Base-by-base conservation (phyloP, 2,113 vertebrate genomes). In the Apaloderma vittatum region DNA sequence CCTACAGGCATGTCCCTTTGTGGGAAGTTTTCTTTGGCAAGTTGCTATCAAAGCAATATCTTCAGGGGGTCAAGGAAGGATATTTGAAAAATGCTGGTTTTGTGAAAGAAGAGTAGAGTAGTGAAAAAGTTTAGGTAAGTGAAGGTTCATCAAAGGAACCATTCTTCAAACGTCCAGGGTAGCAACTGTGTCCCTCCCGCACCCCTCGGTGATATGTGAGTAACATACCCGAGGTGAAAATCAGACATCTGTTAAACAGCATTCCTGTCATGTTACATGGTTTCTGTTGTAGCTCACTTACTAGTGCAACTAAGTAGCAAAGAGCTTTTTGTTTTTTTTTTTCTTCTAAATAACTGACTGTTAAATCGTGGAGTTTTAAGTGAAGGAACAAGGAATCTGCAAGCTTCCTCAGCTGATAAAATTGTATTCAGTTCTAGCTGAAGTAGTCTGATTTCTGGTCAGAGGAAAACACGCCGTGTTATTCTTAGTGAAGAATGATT, bases 221-320 rank as follows among this genome's bases (percentile, higher is more conserved):
- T 37, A 72, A 27, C 19, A 5, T 3, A 30, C 9, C 14, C 6
- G 0, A 34, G 51, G 27, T 2, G 1, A 49, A 49, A 61, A 58
- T 66, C 16, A 11, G 37, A 17, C 6, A 26, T 88, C 61, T 86
- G 45, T 83, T 91, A 11, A 48, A 26, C 49, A 73, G 15, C 26
- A 11, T 70, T 80, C 27, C 68, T 15, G 0, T 37, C n/a, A 29
- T 10, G 30, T 52, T 80, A 18, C 4, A 2, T 3, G 6, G 32
- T 37, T 92, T 82, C 45, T 63, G 20, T 49, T 54, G 83, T 58
- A 63, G 32, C 37, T 86, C 52, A 54, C 24, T 72, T 91, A 15
- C 0, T 61, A 30, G 21, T 32, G 43, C 52, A 21, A 71, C 9
- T n/a, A 29, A 59, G 22, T 57, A 84, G 54, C 32, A 21, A 59